Evolutionary conservation across 2,797 vertebrate genomes (phyloP).

Genomic region (Xenopus petersii): DNA sequence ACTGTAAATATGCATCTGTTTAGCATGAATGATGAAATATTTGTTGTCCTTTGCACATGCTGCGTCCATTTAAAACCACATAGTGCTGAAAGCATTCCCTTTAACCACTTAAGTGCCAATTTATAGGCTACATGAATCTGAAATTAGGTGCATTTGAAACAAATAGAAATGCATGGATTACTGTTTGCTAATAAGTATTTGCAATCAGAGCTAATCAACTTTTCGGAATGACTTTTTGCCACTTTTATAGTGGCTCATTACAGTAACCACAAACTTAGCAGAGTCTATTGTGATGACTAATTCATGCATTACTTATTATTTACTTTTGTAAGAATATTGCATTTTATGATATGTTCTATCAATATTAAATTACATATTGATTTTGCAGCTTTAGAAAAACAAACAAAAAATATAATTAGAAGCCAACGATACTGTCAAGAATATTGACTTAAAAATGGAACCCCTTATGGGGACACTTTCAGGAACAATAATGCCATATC

Average conservation of each 20-base stretch:
- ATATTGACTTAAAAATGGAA: too few relatives aligned
- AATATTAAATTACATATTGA: neutral
- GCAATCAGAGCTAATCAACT: constrained; percentile 41
- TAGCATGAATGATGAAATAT: constrained; percentile 48
- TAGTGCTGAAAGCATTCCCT: constrained; percentile 43
- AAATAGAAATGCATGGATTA: constrained; percentile 38
- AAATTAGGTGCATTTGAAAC: constrained; percentile 51
- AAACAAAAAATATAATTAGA: neutral
- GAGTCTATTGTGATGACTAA: constrained; percentile 47
- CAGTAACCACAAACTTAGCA: constrained; percentile 46
- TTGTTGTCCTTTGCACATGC: constrained; percentile 45
- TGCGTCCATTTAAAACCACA: constrained; percentile 46
- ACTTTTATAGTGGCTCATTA: constrained; percentile 52
- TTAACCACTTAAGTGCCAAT: constrained; percentile 48
- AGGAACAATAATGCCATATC: too few relatives aligned
- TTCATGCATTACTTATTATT: constrained; percentile 28
- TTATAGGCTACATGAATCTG: constrained; percentile 45
- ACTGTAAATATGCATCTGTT: constrained; percentile 39
- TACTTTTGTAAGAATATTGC: constrained; percentile 36
- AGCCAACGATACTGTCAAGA: too few relatives aligned
- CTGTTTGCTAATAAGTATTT: constrained; percentile 52
- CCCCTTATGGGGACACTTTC: too few relatives aligned
- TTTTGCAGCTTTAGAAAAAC: neutral
- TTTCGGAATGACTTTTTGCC: constrained; percentile 50
- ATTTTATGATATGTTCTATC: neutral